These are phyloP conservation scores for Invenusta paracnida DNA, from an alignment of 2,888 invertebrate genomes.

Conservation along the genomic window DNA sequence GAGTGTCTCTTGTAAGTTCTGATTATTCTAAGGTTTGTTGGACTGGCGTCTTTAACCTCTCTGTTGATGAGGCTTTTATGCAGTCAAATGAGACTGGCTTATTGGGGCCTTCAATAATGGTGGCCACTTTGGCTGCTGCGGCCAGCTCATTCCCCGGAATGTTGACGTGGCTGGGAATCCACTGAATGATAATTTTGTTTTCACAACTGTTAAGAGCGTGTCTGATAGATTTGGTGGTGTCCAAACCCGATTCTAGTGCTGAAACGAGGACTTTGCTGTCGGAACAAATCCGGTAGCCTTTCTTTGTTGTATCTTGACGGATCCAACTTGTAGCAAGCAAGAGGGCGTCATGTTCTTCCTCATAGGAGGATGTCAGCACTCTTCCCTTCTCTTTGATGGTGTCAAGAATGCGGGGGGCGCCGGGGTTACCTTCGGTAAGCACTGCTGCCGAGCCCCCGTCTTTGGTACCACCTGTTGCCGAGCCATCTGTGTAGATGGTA, in stretches of 20 bases:
- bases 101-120: too few species aligned
- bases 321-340: background rate
- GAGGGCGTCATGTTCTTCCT: background rate
- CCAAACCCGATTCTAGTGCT: background rate
- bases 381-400: background rate
- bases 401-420: background rate
- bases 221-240: background rate
- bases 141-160: too few species aligned
- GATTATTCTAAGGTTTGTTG: too few species aligned
- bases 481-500: background rate
- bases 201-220: background rate
- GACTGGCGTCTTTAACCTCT: too few species aligned
- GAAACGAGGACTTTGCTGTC: background rate
- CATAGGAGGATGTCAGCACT: background rate
- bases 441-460: background rate
- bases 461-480: background rate
- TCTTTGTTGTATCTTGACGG: background rate
- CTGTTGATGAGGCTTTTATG: too few species aligned
- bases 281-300: too few species aligned
- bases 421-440: background rate
- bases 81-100: too few species aligned
- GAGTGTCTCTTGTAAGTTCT: too few species aligned
- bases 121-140: too few species aligned
- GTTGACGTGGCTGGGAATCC: too few species aligned
- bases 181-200: too few species aligned